Evolutionary conservation across 2,888 invertebrate species (phyloP), one percentile per base, ranked within the genome.

Genomic region (Zygothrica quintamaculata): DNA sequence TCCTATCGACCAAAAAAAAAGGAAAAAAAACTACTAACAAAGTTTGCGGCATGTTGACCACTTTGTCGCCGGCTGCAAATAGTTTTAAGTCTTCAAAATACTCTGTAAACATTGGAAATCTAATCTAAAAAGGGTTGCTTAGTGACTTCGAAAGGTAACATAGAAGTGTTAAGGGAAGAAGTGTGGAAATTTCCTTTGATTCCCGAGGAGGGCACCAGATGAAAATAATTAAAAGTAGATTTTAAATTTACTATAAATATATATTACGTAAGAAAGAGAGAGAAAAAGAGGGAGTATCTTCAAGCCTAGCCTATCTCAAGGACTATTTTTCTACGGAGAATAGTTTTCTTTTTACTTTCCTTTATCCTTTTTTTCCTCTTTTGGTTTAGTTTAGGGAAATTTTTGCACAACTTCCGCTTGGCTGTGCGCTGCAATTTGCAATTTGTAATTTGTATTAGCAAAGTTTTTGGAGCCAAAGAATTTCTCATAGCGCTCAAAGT

Each of bases 21-120:
- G n/a, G n/a, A n/a, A n/a, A n/a, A n/a, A n/a, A 65, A 66, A 60
- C 64, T 65, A 79, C 64, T 64, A 66, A 82, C 85, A 80, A 80
- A 85, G 85, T 81, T 79, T 81, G 85, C 79, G 86, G 84, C 84
- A 86, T 84, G 86, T 82, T 82, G 82, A 82, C 82, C 82, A 82
- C 82, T 82, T 82, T 86, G 84, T 80, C 77, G 84, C 77, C 66
- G 65, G 55, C 68, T 59, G 71, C 52, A 67, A 70, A 65, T 76
- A 70, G 70, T 80, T 85, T 65, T 66, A 1, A 25, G 31, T 16
- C 2, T 37, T 18, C n/a, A 29, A 6, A 36, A 36, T 11, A 33
- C 33, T 5, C n/a, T 33, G 3, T 3, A 33, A 3, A 11, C 33
- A 33, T 11, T n/a, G 3, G 13, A 36, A 9, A 13, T 36, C n/a